Conservation (phyloP, 2,113 vertebrate species). For the Paraplagusia blochii region DNA sequence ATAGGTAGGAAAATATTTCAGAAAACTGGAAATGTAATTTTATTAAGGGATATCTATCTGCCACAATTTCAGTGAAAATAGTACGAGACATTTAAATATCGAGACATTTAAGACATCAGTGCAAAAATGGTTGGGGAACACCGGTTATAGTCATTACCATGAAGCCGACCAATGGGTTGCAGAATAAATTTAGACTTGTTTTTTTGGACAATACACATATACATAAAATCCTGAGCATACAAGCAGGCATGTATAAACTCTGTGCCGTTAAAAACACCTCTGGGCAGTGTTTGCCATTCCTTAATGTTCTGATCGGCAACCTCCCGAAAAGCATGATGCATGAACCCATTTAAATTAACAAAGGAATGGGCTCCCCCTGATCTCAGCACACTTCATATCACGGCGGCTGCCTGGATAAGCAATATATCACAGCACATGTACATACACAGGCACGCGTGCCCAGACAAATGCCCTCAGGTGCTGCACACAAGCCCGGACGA, state of each 20-base stretch:
- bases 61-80: too few species aligned
- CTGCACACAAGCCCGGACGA: conserved; percentile 77
- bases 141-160: too few species aligned
- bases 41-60: too few species aligned
- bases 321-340: conserved; percentile 94
- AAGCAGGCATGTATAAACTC: conserved; percentile 22
- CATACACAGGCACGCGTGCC: conserved; percentile 74
- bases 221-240: too few species aligned
- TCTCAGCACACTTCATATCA: conserved; percentile 90
- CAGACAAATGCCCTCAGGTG: conserved; percentile 82
- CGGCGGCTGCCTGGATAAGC: conserved; percentile 88
- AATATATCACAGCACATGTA: conserved; percentile 87
- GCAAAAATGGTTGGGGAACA: too few species aligned
- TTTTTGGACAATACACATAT: too few species aligned
- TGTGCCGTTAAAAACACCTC: conserved; percentile 97
- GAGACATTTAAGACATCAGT: too few species aligned
- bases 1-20: too few species aligned
- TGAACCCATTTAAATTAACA: conserved; percentile 99
- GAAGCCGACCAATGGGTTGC: too few species aligned
- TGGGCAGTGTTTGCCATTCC: conserved; percentile 86
- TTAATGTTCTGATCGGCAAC: conserved; percentile 86
- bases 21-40: too few species aligned
- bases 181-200: too few species aligned
- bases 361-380: conserved; percentile 95
- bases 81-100: too few species aligned